phyloP scores from a whole-genome alignment of 2,888 invertebrate species.

The Dynastes grantii region DNA sequence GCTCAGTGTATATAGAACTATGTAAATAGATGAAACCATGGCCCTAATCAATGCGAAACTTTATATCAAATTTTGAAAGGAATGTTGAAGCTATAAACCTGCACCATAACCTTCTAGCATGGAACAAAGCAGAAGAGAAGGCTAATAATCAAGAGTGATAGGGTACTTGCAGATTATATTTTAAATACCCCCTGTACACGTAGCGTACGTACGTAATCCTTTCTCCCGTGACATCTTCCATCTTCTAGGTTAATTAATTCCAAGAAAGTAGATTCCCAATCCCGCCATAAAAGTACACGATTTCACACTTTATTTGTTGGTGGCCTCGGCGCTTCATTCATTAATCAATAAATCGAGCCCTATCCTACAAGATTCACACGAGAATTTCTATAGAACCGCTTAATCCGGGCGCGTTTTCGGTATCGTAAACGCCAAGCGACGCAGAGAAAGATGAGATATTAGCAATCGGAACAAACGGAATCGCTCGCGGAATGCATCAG shows the following conservation, averaged over 20 bases:
- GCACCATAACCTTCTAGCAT: too few relatives aligned
- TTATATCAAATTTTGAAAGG: too few relatives aligned
- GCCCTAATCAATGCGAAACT: too few relatives aligned
- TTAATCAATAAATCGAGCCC: slow-evolving; percentile 50
- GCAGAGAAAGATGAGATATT: neutral
- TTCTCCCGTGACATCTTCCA: neutral
- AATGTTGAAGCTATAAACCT: too few relatives aligned
- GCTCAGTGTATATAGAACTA: too few relatives aligned
- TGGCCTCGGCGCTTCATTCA: slow-evolving; percentile 13
- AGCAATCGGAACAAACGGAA: neutral
- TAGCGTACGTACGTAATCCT: neutral
- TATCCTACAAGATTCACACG: neutral
- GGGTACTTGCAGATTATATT: too few relatives aligned
- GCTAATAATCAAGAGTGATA: too few relatives aligned
- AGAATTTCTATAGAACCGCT: neutral
- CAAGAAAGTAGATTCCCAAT: slow-evolving; percentile 39
- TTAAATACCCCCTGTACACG: neutral
- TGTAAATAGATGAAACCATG: too few relatives aligned
- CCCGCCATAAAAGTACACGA: slow-evolving; percentile 39
- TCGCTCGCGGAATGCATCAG: neutral
- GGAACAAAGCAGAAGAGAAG: too few relatives aligned
- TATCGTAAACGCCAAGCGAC: neutral
- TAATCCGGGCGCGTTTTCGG: neutral
- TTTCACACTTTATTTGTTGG: slow-evolving; percentile 47
- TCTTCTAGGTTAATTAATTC: slow-evolving; percentile 22